Evolutionary conservation across 2,113 vertebrate species (phyloP).

Genomic region (Conger conger): DNA sequence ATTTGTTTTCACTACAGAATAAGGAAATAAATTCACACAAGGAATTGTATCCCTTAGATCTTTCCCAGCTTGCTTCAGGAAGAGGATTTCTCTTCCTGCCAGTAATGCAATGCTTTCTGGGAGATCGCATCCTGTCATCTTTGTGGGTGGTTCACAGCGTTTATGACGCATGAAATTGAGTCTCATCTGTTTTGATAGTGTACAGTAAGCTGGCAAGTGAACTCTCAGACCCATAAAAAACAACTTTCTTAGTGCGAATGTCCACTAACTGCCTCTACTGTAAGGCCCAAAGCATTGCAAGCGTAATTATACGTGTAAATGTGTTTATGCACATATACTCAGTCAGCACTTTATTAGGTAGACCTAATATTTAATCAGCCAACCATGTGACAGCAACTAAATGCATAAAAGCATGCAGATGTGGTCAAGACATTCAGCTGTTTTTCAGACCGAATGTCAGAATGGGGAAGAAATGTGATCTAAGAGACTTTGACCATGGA

Average conservation of each 20-base stretch:
- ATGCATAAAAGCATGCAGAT: no score
- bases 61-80: neutral
- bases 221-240: neutral
- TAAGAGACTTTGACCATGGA: no score
- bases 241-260: neutral
- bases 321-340: no score
- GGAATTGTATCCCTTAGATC: neutral
- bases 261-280: neutral
- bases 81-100: neutral
- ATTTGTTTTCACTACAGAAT: neutral
- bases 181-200: constrained; percentile 4
- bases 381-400: no score
- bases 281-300: neutral
- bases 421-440: no score
- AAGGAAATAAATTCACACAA: neutral
- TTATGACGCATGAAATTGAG: constrained; percentile 5
- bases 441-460: no score
- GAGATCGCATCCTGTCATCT: neutral
- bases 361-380: no score
- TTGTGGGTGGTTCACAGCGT: neutral
- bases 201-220: neutral
- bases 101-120: neutral
- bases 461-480: no score
- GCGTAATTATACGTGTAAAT: neutral
- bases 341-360: no score